phyloP scores from a whole-genome alignment of 2,888 invertebrate species.

The Coelopa pilipes region DNA sequence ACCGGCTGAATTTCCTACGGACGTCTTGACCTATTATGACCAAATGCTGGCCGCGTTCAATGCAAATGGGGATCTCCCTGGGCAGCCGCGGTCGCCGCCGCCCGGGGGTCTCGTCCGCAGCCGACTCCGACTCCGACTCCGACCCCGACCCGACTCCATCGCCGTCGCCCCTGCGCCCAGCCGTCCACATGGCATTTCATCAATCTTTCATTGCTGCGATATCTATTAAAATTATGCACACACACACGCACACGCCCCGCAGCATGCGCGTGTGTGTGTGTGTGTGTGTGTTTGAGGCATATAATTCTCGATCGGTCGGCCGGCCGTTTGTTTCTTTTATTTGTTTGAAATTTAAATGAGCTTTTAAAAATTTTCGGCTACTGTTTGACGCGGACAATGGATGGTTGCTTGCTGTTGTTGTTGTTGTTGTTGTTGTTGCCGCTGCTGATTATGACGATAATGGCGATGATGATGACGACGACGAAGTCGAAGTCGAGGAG shows the following conservation, averaged over 20 bases:
- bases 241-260: background rate
- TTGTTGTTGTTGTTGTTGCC: too few species aligned
- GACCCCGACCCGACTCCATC: background rate
- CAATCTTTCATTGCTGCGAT: conserved; percentile 37
- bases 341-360: conserved; percentile 44
- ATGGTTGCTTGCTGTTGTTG: background rate
- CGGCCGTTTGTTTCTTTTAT: conserved; percentile 26
- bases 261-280: background rate
- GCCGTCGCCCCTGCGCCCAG: background rate
- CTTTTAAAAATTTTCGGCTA: conserved; percentile 46
- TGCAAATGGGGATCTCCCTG: conserved; percentile 34
- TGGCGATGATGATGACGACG: too few species aligned
- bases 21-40: conserved; percentile 31
- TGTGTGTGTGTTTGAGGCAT: background rate
- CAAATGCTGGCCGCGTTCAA: conserved; percentile 26
- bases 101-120: conserved; percentile 3
- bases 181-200: conserved; percentile 37
- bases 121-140: too few species aligned
- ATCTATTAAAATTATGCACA: conserved; percentile 21
- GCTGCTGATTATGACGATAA: too few species aligned
- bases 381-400: conserved; percentile 46
- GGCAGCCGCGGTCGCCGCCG: background rate
- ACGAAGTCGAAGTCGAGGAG: background rate
- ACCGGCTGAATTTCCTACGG: conserved; percentile 11
- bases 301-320: background rate